A percentile compares a stretch with the other conserved stretches of the same genome.
phyloP scores from a whole-genome alignment of 2,797 vertebrate genomes.

The Semotilus atromaculatus region DNA sequence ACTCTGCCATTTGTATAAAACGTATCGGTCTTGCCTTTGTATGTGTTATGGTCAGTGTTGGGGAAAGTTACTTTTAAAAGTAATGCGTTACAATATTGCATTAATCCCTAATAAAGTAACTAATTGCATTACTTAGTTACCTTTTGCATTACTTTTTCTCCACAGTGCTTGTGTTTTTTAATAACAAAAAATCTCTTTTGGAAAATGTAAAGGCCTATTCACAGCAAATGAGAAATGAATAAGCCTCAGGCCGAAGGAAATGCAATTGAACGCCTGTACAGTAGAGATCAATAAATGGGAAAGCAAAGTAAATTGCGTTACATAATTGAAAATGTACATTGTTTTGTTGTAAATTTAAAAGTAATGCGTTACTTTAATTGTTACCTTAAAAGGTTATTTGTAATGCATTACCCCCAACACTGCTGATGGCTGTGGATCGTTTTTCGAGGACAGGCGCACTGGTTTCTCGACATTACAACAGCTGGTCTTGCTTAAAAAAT shows the following conservation, averaged over 20 bases:
- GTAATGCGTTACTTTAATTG: background rate
- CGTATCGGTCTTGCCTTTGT: slow-evolving; percentile 55
- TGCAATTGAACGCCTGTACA: background rate
- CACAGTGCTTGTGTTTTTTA: background rate
- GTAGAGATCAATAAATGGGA: background rate
- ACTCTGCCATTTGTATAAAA: slow-evolving; percentile 84
- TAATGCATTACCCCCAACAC: background rate
- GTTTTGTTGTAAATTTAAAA: background rate
- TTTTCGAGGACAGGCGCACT: background rate
- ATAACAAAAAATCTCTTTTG: background rate
- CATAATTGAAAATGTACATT: background rate
- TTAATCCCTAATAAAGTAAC: background rate
- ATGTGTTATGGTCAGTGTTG: slow-evolving; percentile 48
- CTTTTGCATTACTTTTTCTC: background rate
- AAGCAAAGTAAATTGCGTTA: background rate
- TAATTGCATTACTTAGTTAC: background rate
- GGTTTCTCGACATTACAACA: background rate
- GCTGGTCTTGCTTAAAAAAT: background rate
- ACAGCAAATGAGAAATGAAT: background rate
- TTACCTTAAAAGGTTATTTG: background rate
- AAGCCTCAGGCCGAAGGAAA: background rate
- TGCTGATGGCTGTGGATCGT: background rate
- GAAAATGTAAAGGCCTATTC: background rate
- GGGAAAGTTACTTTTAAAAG: background rate
- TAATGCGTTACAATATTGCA: background rate